Evolutionary conservation across 2,113 vertebrate species (phyloP), one percentile per base, ranked within the genome.

Genomic region (Poicephalus gulielmi): DNA sequence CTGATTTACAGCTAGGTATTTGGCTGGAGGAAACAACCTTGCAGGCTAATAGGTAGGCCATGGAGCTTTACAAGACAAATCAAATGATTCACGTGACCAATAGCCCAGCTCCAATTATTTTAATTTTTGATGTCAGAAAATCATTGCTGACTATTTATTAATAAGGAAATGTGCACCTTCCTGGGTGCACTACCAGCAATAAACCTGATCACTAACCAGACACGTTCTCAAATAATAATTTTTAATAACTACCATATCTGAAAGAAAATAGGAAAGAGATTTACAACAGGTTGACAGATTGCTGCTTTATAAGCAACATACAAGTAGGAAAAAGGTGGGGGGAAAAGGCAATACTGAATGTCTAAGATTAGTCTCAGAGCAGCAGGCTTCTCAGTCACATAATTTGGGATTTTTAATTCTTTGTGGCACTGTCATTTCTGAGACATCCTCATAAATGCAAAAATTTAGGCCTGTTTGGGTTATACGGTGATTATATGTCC

Each of bases 261-360:
- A 95, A 91, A 94, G 37, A 80, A 86, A 86, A 80, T 18, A 80
- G 68, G 90, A 85, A 88, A 86, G 12, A 66, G 33, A 52, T 88
- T 67, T 83, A 57, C 17, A 15, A 90, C 35, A 69, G 17, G 3
- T 50, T 92, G 68, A 64, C 25, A 73, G 67, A 57, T 49, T 8
- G 2, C 31, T 49, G 14, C 12, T 70, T 50, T 74, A 46, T 37
- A 76, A 68, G 15, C 9, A 55, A 22, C 14, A 6, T 57, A 28
- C 83, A 91, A 89, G 22, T 3, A 41, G 25, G 70, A 74, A 83
- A 80, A 77, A n/a, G 4, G 2, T 44, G 7, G 7, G 16, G 71
- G 28, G 69, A 64, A 90, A 44, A 86, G 33, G 35, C 66, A 35
- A 86, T 35, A 84, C 35, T 90, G 23, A 86, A 71, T 6, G 2